These are phyloP conservation scores for Tragelaphus strepsiceros DNA, from an alignment of 2,113 vertebrate species.

Conservation along the genomic window DNA sequence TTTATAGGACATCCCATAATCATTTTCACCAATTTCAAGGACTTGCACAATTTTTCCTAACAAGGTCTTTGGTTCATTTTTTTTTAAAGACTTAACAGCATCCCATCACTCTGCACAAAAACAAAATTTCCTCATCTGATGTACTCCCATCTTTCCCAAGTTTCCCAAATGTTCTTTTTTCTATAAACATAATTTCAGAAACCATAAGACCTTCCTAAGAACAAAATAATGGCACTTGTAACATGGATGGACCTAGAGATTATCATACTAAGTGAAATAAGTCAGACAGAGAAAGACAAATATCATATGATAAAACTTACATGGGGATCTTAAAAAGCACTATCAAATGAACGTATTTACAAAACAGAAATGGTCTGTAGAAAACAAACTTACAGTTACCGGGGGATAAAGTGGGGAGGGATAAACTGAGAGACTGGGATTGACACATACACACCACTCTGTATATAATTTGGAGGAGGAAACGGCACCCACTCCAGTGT, in stretches of 20 bases:
- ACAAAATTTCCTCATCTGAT: neutral
- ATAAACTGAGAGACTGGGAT: neutral
- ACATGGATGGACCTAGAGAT: neutral
- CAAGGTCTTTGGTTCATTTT: neutral
- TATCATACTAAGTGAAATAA: neutral
- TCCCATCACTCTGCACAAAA: neutral
- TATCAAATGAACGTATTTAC: neutral
- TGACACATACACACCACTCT: accelerated
- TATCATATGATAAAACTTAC: neutral
- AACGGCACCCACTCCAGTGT: no score
- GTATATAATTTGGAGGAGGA: no score
- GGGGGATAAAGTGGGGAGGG: neutral
- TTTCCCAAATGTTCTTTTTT: neutral
- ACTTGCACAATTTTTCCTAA: neutral
- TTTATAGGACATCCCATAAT: neutral
- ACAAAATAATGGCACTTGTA: neutral
- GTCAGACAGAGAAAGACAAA: neutral
- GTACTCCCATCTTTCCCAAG: neutral
- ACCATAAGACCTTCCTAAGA: neutral
- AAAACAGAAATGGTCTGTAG: neutral
- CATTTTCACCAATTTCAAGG: neutral
- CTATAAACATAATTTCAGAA: neutral
- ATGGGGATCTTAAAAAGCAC: neutral
- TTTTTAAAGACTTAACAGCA: neutral
- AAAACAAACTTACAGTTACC: neutral